These are phyloP conservation scores for Lagria hirta DNA, from an alignment of 2,888 invertebrate genomes.

Conservation along the genomic window DNA sequence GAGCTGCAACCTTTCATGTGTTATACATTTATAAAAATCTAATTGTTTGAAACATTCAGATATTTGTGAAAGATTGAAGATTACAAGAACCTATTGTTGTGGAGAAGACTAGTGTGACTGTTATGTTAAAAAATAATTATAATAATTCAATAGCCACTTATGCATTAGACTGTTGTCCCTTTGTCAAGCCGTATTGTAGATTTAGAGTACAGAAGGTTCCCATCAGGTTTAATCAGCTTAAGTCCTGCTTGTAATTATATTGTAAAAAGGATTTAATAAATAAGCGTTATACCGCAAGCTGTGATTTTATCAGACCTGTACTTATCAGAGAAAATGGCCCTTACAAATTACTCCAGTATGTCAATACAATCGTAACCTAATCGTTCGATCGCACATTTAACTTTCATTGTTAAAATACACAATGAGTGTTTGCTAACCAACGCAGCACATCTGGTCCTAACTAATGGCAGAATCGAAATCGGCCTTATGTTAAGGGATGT, in stretches of 20 bases:
- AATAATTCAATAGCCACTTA: too few relatives aligned
- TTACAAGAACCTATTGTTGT: too few relatives aligned
- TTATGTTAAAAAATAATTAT: too few relatives aligned
- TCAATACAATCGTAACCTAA: constrained; percentile 54
- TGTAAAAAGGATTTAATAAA: constrained; percentile 47
- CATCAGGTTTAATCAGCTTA: constrained; percentile 44
- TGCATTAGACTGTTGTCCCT: too few relatives aligned
- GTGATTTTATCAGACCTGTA: constrained; percentile 44
- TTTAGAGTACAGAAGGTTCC: constrained; percentile 18
- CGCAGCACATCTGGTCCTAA: constrained; percentile 52
- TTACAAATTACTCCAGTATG: constrained; percentile 52
- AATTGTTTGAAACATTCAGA: too few relatives aligned
- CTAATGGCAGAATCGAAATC: constrained; percentile 33
- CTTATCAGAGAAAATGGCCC: constrained; percentile 47
- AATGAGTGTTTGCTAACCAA: constrained; percentile 52
- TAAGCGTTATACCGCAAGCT: constrained; percentile 44
- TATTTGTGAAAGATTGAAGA: too few relatives aligned
- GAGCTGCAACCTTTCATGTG: too few relatives aligned
- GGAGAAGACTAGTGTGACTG: too few relatives aligned
- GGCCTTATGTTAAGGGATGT: constrained; percentile 34
- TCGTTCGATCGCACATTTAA: constrained; percentile 54
- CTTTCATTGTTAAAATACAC: constrained; percentile 52
- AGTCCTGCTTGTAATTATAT: constrained; percentile 39
- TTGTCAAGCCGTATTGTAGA: too few relatives aligned
- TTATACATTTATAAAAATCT: too few relatives aligned